Evolutionary conservation across 2,797 vertebrate species (phyloP), one percentile per base, ranked within the genome.

Genomic region (Poecilia gillii): DNA sequence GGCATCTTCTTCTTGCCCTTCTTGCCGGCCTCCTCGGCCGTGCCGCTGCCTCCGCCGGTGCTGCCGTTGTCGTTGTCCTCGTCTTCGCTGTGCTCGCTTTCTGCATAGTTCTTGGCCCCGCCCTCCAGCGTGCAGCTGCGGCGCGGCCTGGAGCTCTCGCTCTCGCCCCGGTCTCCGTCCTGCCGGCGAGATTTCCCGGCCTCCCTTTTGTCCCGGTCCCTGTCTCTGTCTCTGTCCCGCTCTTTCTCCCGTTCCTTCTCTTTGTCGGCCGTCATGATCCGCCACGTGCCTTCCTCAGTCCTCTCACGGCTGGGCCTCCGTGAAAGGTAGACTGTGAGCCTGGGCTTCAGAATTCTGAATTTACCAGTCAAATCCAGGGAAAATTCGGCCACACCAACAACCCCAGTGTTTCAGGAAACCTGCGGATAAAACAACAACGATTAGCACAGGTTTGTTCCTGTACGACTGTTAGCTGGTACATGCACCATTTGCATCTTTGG

Each of bases 291-390:
- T 99, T 99, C 98, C 98, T 99, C 98, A 98, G 98, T 99, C 98
- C 98, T 99, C 98, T 99, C 98, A 99, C 98, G 98, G 98, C 98
- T 99, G 96, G 98, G 98, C 98, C 98, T 99, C 98, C 98, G 98
- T 99, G 98, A 99, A 99, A 99, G 98, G 98, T 99, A 99, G 98
- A 99, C 98, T 97, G 98, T 99, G 95, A 99, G 98, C 98, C 98
- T 99, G 98, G 98, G 98, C 98, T 99, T 99, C 98, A 99, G 98
- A 99, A 98, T 99, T 99, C 98, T 99, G 98, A 99, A 99, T 99
- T 99, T 99, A 97, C 96, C 96, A 97, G 97, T 97, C 98, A 98
- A 97, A 97, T 97, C 97, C 97, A 99, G 97, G 97, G 96, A 99
- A 98, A 99, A 99, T 99, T 97, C 95, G 94, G 97, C 98, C 98